Base-by-base conservation (phyloP, 2,113 vertebrate species). In the Brienomyrus longianalis region DNA sequence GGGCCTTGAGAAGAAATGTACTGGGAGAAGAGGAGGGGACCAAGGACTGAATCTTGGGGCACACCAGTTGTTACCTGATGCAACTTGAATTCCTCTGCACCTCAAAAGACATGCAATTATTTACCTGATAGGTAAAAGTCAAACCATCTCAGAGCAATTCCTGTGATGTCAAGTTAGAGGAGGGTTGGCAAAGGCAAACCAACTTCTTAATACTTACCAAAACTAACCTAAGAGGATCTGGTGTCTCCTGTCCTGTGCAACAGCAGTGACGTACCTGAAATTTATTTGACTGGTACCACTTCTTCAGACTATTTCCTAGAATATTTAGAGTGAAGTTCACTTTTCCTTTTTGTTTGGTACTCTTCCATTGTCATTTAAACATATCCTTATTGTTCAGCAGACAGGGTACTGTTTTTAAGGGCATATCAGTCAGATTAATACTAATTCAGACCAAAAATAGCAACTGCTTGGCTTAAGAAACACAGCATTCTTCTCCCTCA, bases 401-500 rank as follows among this genome's bases (percentile, higher is more conserved):
- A 87, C 47, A 54, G 48, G 15, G n/a, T 52, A 19, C 48, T 31
- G 85, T 48, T 87, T 86, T 87, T 87, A 86, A 54, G 85, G 85
- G 48, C 85, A 52, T n/a, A 86, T n/a, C n/a, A 86, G 50, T 86
- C 54, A 54, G 15, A 86, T 27, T 54, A 51, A 11, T 86, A 52
- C 27, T 86, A 47, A 86, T 35, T 86, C n/a, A 35, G 50, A 54
- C 17, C 1, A 31, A 17, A 35, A 86, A 39, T 51, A 50, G 15
- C 50, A 52, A 52, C 85, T 52, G 10, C 85, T 86, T 86, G 85
- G 50, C 48, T 86, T 86, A 31, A 87, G n/a, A 54, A 87, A 54
- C 48, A 17, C 48, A 54, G n/a, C 48, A 17, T 23, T 87, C n/a
- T 87, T 54, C 51, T 51, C 31, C 47, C n/a, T 45, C 35, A 47